A percentile compares a stretch with the other conserved stretches of the same genome.
These are phyloP conservation scores for Pachycephus smyrnensis DNA, from an alignment of 2,888 invertebrate genomes.

Conservation along the genomic window DNA sequence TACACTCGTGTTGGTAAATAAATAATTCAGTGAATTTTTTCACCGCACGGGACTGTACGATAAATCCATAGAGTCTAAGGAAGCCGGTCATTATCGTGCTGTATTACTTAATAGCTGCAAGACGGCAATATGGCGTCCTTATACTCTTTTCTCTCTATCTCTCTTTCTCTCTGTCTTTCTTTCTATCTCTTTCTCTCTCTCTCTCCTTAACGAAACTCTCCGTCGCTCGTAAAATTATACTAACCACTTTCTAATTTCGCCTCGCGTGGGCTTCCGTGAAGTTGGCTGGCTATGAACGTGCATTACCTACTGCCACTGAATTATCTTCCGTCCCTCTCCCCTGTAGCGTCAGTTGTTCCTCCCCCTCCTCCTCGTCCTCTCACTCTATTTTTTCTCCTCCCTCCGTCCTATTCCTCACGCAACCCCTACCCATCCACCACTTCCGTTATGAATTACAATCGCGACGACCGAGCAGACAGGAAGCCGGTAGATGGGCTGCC, in stretches of 20 bases:
- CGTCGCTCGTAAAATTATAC: slow-evolving; percentile 14
- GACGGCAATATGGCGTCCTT: not conserved
- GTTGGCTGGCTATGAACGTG: not conserved
- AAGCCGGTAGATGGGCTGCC: not conserved
- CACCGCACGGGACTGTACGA: not conserved
- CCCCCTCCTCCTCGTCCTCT: not conserved
- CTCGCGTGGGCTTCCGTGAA: slow-evolving; percentile 6
- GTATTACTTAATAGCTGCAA: not conserved
- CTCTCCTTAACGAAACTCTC: not conserved
- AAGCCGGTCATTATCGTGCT: not conserved
- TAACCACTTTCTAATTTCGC: slow-evolving; percentile 21
- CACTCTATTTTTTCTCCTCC: not conserved
- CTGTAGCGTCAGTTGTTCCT: not conserved
- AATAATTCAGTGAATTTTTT: not conserved
- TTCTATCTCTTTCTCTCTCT: not conserved
- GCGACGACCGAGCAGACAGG: not conserved
- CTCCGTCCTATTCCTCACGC: not conserved
- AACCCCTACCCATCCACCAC: not conserved
- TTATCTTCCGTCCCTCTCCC: not conserved
- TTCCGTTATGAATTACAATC: not conserved
- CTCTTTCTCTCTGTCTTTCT: not conserved
- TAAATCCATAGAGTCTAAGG: not conserved
- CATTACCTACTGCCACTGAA: not conserved
- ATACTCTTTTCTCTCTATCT: not conserved
- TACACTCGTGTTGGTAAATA: not conserved